Evolutionary conservation across 2,888 invertebrate species (phyloP).

Genomic region (Byasa hedistus): DNA sequence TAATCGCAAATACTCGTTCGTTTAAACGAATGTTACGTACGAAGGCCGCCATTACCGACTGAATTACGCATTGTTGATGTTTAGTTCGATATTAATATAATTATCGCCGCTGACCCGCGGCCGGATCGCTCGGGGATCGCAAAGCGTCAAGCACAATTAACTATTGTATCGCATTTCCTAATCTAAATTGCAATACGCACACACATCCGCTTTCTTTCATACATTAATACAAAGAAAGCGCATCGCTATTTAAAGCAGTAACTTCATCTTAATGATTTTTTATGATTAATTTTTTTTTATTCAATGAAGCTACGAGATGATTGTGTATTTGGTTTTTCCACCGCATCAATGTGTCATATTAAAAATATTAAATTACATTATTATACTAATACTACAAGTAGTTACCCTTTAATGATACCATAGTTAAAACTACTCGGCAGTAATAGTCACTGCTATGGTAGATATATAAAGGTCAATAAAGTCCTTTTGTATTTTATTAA

Average conservation of each 20-base stretch:
- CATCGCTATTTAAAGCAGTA: not conserved
- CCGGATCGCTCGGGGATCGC: conserved; percentile 15
- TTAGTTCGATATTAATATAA: conserved; percentile 34
- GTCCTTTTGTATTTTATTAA: too few relatives aligned
- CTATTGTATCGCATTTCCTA: conserved; percentile 58
- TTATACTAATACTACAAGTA: too few relatives aligned
- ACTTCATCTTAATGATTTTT: not conserved
- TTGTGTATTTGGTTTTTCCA: too few relatives aligned
- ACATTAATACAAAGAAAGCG: conserved; percentile 40
- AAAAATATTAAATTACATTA: too few relatives aligned
- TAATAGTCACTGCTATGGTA: too few relatives aligned
- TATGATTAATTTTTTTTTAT: too few relatives aligned
- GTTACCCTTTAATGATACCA: too few relatives aligned
- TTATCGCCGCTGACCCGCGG: conserved; percentile 37
- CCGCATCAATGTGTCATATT: too few relatives aligned
- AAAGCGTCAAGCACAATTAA: conserved; percentile 64
- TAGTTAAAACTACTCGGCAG: too few relatives aligned
- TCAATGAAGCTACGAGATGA: too few relatives aligned
- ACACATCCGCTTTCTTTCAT: conserved; percentile 68
- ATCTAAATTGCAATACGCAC: conserved; percentile 73
- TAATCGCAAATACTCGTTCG: not conserved
- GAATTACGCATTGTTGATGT: conserved; percentile 27
- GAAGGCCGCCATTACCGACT: conserved; percentile 13
- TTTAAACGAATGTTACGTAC: conserved; percentile 9
- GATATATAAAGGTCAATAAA: too few relatives aligned